Base-by-base conservation (phyloP, 2,113 vertebrate species). In the Uria lomvia region DNA sequence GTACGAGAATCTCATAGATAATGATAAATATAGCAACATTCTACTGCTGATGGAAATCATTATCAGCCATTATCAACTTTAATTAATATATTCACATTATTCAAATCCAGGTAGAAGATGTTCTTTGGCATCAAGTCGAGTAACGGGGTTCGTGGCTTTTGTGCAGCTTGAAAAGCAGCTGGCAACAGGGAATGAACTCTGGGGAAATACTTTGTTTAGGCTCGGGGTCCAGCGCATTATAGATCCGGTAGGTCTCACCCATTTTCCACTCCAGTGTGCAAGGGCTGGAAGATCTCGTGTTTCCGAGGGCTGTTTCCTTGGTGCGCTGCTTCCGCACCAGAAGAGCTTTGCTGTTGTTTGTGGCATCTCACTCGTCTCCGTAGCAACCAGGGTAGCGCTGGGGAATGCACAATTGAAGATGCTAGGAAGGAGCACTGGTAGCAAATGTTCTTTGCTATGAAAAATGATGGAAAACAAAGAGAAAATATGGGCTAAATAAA, bases 1-100 rank as follows among this genome's bases (percentile, higher is more conserved):
- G 66, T 65, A 88, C 2, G 0, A 86, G 55, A 79, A 92, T 70
- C 90, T 92, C 85, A 63, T 60, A 94, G 95, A 78, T 94, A 96
- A 88, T 36, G 88, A 95, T 91, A 95, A 96, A 92, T 86, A 93
- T 93, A 95, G 93, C 86, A 91, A 66, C 72, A 55, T 92, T 84
- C 95, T 92, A 9, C 70, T 67, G 72, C 94, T 98, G 90, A 95
- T 87, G 95, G 92, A 79, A 88, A 91, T 95, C 92, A 90, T 95
- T 96, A 94, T 90, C 92, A 82, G 88, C 91, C 82, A 92, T 96
- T 97, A 97, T 93, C 76, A 94, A 63, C 95, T 92, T 92, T 96
- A 95, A 97, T 97, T 96, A 96, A 94, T 96, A 71, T 89, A 95
- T 95, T 97, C 96, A 92, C 88, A 34, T 95, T 90, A 96, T 97